Evolutionary conservation across 2,113 vertebrate genomes (phyloP).

Genomic region (Ciconia boyciana): DNA sequence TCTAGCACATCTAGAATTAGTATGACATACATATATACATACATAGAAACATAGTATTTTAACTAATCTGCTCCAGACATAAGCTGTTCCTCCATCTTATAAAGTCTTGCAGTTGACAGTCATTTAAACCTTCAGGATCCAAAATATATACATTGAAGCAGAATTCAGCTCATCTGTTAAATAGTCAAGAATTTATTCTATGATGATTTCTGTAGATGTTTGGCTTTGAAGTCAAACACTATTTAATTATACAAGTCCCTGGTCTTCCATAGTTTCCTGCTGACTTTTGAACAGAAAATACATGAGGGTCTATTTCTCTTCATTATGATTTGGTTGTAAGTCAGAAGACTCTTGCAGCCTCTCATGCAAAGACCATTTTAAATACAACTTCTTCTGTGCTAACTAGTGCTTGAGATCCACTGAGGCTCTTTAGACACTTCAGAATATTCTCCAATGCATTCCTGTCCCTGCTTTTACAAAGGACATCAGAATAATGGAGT

Average conservation of each 20-base stretch:
- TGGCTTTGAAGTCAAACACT: neutral
- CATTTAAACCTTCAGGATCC: neutral
- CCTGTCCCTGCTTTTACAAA: neutral
- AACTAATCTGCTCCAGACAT: neutral
- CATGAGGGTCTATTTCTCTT: neutral
- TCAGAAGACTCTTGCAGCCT: neutral
- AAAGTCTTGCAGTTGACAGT: neutral
- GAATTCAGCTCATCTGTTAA: neutral
- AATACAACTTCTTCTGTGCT: neutral
- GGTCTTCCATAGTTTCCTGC: neutral
- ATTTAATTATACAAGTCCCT: neutral
- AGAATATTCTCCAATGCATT: neutral
- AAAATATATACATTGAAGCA: neutral
- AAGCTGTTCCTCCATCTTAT: neutral
- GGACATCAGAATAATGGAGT: neutral
- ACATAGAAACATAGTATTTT: neutral
- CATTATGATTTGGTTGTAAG: neutral
- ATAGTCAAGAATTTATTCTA: neutral
- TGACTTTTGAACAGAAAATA: neutral
- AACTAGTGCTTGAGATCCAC: neutral
- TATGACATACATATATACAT: neutral
- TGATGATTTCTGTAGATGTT: neutral
- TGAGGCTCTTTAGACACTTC: neutral
- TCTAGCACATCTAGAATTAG: neutral
- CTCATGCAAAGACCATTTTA: neutral